Conservation (phyloP, 2,888 invertebrate species). For the Athripsodes cinereus region DNA sequence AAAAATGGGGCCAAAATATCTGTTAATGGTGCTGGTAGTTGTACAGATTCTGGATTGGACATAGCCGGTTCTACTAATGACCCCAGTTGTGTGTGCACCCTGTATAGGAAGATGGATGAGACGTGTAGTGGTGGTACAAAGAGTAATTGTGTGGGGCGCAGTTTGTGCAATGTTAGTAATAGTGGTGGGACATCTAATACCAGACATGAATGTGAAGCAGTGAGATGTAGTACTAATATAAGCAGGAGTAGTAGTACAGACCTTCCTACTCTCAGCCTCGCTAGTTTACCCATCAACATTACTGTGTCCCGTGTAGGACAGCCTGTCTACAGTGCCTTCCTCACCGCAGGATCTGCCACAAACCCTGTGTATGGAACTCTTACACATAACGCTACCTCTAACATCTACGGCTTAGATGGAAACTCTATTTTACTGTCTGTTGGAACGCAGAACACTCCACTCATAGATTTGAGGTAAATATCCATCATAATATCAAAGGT, state of each 20-base stretch:
- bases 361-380: constrained; percentile 12
- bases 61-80: constrained; percentile 13
- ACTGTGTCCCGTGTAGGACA: constrained; percentile 18
- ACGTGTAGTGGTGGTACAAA: neutral
- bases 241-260: neutral
- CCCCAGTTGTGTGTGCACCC: constrained; percentile 21
- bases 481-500: too few species aligned
- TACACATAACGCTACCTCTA: constrained; percentile 5
- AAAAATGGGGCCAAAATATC: constrained; percentile 16
- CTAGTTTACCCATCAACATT: constrained; percentile 23
- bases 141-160: neutral
- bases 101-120: constrained; percentile 21
- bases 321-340: constrained; percentile 8
- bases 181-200: neutral
- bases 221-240: neutral
- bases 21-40: constrained; percentile 3
- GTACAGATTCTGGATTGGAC: constrained; percentile 11
- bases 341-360: constrained; percentile 3
- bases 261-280: constrained; percentile 6
- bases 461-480: constrained; percentile 19
- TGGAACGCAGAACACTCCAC: constrained; percentile 16
- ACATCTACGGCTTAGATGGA: constrained; percentile 5
- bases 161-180: too few species aligned
- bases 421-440: constrained; percentile 20
- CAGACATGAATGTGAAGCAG: neutral